Percentiles rank a stretch among this genome's conserved stretches.
Evolutionary conservation across 2,797 vertebrate genomes (phyloP).

Genomic region (Myripristis jacobus): DNA sequence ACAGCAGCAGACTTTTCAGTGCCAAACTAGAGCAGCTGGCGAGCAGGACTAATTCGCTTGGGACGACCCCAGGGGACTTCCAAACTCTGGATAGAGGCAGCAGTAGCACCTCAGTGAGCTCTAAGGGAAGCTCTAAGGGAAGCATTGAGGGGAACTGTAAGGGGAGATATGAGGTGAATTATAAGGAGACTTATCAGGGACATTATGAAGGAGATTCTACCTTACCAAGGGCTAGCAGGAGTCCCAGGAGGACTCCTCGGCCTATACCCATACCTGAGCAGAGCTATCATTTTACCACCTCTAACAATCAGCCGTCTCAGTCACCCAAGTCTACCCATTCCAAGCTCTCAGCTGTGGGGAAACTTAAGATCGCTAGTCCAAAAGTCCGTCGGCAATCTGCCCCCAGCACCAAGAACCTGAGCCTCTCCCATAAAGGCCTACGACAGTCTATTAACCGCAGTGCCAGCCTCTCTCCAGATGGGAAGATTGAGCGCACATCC

Average conservation of each 20-base stretch:
- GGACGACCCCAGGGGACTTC: constrained; percentile 84
- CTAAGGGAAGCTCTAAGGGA: constrained; percentile 83
- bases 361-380: constrained; percentile 90
- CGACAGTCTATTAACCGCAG: constrained; percentile 90
- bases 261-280: constrained; percentile 82
- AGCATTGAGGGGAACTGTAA: constrained; percentile 65
- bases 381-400: constrained; percentile 90
- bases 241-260: constrained; percentile 84
- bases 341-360: constrained; percentile 91
- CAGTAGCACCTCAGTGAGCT: constrained; percentile 86
- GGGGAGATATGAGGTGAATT: constrained; percentile 77
- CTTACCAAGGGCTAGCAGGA: constrained; percentile 88
- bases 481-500: constrained; percentile 79
- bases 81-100: constrained; percentile 87
- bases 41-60: constrained; percentile 88
- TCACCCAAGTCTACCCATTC: constrained; percentile 85
- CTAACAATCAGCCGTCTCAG: constrained; percentile 61
- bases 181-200: constrained; percentile 55
- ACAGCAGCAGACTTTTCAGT: constrained; percentile 91
- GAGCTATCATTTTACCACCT: constrained; percentile 65
- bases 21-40: constrained; percentile 92
- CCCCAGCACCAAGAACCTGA: constrained; percentile 89
- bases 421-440: constrained; percentile 88
- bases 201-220: constrained; percentile 85
- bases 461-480: constrained; percentile 86